Evolutionary conservation across 2,797 vertebrate genomes (phyloP).

Genomic region (Acanthurus leucopareius): DNA sequence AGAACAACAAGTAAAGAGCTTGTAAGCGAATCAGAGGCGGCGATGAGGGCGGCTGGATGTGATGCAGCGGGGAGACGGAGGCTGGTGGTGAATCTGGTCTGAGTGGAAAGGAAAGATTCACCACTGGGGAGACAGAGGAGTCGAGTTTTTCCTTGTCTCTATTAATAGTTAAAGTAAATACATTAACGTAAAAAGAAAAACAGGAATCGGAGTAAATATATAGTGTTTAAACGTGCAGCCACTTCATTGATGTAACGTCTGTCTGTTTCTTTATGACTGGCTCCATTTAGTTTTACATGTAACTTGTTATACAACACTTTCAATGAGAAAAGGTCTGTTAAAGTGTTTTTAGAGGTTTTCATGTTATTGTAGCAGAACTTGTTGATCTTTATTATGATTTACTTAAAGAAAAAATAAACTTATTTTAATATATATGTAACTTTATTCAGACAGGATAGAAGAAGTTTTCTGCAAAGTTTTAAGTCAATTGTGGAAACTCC

Average conservation of each 20-base stretch:
- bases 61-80: slow-evolving; percentile 29
- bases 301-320: neutral
- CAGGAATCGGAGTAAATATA: slow-evolving; percentile 48
- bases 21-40: neutral
- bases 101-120: slow-evolving; percentile 56
- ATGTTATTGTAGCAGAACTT: too few species aligned
- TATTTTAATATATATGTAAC: neutral
- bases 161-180: slow-evolving; percentile 51
- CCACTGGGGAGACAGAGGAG: slow-evolving; percentile 45
- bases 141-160: slow-evolving; percentile 46
- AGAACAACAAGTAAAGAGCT: neutral
- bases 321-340: neutral
- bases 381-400: too few species aligned
- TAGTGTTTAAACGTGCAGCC: slow-evolving; percentile 15
- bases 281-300: neutral
- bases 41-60: slow-evolving; percentile 36
- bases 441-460: neutral
- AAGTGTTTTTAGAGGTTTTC: neutral
- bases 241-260: slow-evolving; percentile 9
- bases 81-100: slow-evolving; percentile 25
- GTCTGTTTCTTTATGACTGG: neutral
- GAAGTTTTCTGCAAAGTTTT: too few species aligned
- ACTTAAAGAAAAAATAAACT: too few species aligned
- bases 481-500: neutral
- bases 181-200: slow-evolving; percentile 54